Evolutionary conservation across 2,113 vertebrate genomes (phyloP).

Genomic region (Paradoxurus hermaphroditus): DNA sequence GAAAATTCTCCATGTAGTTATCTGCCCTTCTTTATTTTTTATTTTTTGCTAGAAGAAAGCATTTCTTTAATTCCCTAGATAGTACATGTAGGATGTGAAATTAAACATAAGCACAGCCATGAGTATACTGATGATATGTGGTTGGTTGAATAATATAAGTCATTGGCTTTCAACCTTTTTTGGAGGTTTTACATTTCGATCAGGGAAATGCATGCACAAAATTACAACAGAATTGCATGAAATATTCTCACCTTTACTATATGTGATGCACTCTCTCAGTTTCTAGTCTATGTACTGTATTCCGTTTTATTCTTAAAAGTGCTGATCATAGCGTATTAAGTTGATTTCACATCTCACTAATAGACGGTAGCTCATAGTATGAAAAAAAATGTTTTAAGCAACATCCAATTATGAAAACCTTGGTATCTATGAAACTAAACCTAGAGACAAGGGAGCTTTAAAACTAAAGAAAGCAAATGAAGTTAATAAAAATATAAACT

Average conservation of each 20-base stretch:
- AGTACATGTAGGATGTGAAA: not conserved
- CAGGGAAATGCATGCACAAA: not conserved
- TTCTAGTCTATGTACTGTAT: not conserved
- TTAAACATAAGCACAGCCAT: not conserved
- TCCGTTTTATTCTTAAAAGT: not conserved
- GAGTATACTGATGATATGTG: not conserved
- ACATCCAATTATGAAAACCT: not conserved
- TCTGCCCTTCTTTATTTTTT: not conserved
- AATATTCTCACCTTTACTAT: not conserved
- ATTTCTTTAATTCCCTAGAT: not conserved
- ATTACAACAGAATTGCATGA: not conserved
- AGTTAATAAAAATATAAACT: not conserved
- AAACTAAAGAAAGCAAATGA: not conserved
- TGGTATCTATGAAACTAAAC: not conserved
- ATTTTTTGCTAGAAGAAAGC: not conserved
- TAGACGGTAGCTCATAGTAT: not conserved
- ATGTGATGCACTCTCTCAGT: not conserved
- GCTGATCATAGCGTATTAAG: not conserved
- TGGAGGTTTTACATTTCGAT: not conserved
- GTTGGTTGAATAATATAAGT: not conserved
- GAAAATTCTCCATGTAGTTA: not conserved
- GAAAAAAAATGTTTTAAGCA: not conserved
- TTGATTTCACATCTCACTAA: not conserved
- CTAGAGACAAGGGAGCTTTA: not conserved
- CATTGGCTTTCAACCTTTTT: not conserved